Evolutionary conservation across 2,888 invertebrate species (phyloP), one percentile per base, ranked within the genome.

Genomic region (Drosophila neonasuta): DNA sequence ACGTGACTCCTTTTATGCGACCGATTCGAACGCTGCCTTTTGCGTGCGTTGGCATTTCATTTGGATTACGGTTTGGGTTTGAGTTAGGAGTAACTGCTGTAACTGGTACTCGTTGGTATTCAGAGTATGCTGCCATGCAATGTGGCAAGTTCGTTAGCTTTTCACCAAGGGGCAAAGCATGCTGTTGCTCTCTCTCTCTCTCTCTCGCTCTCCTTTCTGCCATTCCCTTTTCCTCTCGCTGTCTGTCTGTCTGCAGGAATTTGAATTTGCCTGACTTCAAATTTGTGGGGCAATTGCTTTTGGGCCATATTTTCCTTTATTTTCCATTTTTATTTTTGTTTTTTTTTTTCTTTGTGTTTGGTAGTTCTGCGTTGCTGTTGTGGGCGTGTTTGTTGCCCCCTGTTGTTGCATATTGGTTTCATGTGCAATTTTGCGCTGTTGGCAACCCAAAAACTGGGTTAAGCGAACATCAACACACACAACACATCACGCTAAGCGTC

Each of bases 101-200:
- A 85, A 84, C 83, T 87, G 83, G 83, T 72, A 84, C 83, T 80
- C 79, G 87, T 68, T 87, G 87, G 83, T 80, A 84, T 84, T 85
- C 86, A 82, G 82, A 71, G 59, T 80, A 80, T 78, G 85, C 36
- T 65, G 50, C 67, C 72, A 58, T 60, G 57, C 62, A 41, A 61
- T 62, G 76, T 81, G 79, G 71, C 78, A 83, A 81, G 86, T 81
- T 81, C 80, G 81, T 86, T 84, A 79, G 81, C 84, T 81, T 80
- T 68, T 62, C 68, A 60, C 52, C 50, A 57, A 58, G 57, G 24
- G 32, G 24, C 34, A 51, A 11, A 46, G 17, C 15, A 41, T 17
- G 41, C 10, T 36, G n/a, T 36, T 5, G 2, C 17, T 9, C 44
- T 32, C 29, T 11, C 57, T 4, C 11, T 10, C 11, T 30, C 11